A percentile compares a stretch with the other conserved stretches of the same genome.
phyloP scores from a whole-genome alignment of 2,888 invertebrate genomes.

The Mechanitis mazaeus region DNA sequence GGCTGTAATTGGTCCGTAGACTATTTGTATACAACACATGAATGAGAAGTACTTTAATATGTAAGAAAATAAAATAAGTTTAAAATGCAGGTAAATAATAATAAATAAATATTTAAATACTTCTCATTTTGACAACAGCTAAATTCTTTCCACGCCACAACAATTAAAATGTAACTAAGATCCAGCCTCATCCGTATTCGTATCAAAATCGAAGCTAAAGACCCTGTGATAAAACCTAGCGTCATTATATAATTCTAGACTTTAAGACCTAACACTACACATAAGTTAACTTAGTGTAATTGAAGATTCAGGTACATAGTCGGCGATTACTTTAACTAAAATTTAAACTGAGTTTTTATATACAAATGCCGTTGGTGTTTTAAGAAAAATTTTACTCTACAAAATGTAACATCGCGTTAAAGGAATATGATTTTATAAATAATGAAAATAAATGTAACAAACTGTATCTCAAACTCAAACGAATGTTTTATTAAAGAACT shows the following conservation, averaged over 20 bases:
- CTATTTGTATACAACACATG: constrained; percentile 2
- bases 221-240: constrained; percentile 71
- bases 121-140: constrained; percentile 12
- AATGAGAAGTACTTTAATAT: constrained; percentile 4
- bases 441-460: constrained; percentile 10
- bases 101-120: constrained; percentile 2
- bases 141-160: constrained; percentile 1
- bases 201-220: constrained; percentile 41
- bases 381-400: constrained; percentile 33
- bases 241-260: constrained; percentile 63
- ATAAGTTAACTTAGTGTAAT: constrained; percentile 71
- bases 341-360: constrained; percentile 57
- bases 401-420: background rate
- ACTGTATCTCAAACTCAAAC: constrained; percentile 4
- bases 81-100: too few relatives aligned
- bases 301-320: constrained; percentile 74
- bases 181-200: background rate
- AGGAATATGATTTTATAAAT: constrained; percentile 11
- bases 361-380: constrained; percentile 47
- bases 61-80: too few relatives aligned
- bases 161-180: background rate
- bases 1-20: constrained; percentile 30
- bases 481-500: constrained; percentile 31
- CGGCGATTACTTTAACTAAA: constrained; percentile 52
- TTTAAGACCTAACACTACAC: constrained; percentile 61